Base-by-base conservation (phyloP, 2,888 invertebrate genomes). In the Vanessa cardui region DNA sequence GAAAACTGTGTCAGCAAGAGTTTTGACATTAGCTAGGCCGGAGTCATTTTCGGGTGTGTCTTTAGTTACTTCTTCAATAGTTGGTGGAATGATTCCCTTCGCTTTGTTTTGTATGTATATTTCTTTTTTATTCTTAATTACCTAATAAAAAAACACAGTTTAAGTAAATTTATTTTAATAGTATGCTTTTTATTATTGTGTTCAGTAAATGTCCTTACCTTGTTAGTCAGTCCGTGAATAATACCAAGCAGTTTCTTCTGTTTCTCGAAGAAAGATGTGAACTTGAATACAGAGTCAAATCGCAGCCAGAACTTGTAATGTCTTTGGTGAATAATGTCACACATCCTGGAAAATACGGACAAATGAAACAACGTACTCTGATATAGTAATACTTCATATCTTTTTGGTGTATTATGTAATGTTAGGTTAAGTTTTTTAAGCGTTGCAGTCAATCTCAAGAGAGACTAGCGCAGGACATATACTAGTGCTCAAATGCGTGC, bases 311-410 rank as follows among this genome's bases (percentile, higher is more conserved):
- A 83, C 81, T 96, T 96, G 72, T 96, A 95, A 79, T 96, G 96
- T 62, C 97, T 94, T 74, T 96, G 93, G 78, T 97, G 97, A 7
- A 97, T 94, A 64, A 97, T 96, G 75, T 96, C 96, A 79, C 96
- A 96, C 96, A 97, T 96, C 77, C 93, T 93, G 78, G 39, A 85
- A 87, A 46, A 56, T 31, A n/a, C 12, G 7, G 6, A 52, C 7
- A 45, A 49, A 59, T 50, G 26, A 61, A 54, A 59, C 54, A 47
- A 47, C 0, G 18, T n/a, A 9, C 15, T 46, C n/a, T 16, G 8
- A 39, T 39, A 39, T 7, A 39, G 39, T 39, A 39, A 9, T 39
- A 39, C 2, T 39, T 39, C 39, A 2, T 1, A 39, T 39, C 1
- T 39, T 39, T 39, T 39, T 39, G 9, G 39, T 39, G 3, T 33